A percentile compares a stretch with the other conserved stretches of the same genome.
These are phyloP conservation scores for Antechinus stuartii DNA, from an alignment of 2,113 vertebrate species.

Conservation along the genomic window DNA sequence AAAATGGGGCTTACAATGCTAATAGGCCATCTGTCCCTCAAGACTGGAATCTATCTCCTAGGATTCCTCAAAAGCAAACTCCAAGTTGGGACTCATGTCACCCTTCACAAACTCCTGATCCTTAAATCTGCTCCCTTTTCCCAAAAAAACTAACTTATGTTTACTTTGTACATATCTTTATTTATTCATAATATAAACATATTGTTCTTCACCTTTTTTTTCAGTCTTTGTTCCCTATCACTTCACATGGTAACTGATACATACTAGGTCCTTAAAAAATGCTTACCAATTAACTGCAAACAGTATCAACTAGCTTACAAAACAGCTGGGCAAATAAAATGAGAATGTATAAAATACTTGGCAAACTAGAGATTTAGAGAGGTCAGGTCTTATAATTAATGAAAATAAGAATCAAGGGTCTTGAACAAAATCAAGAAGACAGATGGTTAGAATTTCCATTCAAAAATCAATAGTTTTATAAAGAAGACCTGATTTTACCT, in stretches of 20 bases:
- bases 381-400: not conserved
- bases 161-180: not conserved
- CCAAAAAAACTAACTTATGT: not conserved
- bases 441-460: not conserved
- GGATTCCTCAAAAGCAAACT: not conserved
- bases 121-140: not conserved
- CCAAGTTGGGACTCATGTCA: too few relatives aligned
- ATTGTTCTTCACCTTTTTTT: not conserved
- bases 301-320: not conserved
- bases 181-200: not conserved
- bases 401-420: not conserved
- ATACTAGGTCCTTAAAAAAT: not conserved
- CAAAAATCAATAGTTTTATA: not conserved
- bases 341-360: not conserved
- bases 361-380: not conserved
- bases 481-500: slow-evolving; percentile 84
- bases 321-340: not conserved
- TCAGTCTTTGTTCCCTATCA: not conserved
- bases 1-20: not conserved
- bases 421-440: not conserved
- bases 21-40: not conserved
- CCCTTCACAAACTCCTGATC: not conserved
- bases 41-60: not conserved
- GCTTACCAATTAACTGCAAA: not conserved
- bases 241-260: not conserved